phyloP scores from a whole-genome alignment of 92 coral and sea anemone species.

The Porites evermanni region DNA sequence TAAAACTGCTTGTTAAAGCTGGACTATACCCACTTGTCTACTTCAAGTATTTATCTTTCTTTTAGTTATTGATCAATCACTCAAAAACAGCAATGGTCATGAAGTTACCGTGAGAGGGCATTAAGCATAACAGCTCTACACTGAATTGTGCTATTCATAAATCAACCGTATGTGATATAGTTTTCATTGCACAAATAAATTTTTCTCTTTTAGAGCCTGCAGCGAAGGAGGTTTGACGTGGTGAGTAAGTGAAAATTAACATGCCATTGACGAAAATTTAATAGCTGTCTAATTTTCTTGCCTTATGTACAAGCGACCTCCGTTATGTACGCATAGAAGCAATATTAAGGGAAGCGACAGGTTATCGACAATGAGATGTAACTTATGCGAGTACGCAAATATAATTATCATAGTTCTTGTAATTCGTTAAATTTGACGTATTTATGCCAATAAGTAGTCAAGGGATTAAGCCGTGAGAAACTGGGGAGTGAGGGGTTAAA shows the following conservation, averaged over 20 bases:
- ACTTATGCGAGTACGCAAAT: no score
- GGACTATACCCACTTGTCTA: background rate
- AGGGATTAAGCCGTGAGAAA: no score
- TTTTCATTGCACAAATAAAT: background rate
- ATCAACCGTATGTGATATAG: background rate
- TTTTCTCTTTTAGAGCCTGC: slow-evolving; percentile 5
- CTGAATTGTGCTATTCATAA: background rate
- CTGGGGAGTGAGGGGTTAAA: no score
- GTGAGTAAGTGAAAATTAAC: background rate
- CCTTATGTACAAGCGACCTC: background rate
- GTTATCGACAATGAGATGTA: no score
- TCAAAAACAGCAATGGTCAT: no score
- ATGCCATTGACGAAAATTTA: background rate
- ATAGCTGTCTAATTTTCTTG: background rate
- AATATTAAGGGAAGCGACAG: no score
- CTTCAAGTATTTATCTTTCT: no score
- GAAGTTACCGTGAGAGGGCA: no score
- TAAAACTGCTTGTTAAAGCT: background rate
- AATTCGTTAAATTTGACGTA: no score
- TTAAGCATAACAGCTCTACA: background rate
- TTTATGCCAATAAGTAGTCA: no score
- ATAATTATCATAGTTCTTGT: no score
- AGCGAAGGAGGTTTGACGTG: slow-evolving; percentile 2
- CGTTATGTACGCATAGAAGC: background rate
- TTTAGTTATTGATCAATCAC: no score